Percentiles rank a stretch among this genome's conserved stretches.
phyloP scores from a whole-genome alignment of 2,888 invertebrate species.

The Folsomia manolachei region DNA sequence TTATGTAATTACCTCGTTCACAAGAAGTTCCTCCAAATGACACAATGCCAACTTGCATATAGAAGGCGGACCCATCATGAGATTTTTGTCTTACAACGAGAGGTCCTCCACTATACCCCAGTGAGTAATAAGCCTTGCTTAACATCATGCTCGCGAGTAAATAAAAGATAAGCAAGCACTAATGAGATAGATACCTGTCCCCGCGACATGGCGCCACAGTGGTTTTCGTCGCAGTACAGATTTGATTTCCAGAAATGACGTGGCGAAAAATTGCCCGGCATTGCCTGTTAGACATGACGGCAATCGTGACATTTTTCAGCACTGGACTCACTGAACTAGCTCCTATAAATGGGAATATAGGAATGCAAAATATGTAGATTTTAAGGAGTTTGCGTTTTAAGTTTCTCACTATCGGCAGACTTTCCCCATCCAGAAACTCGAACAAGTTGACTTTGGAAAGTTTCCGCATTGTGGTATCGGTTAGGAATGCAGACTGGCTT shows the following conservation, averaged over 20 bases:
- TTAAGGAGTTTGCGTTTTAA: neutral
- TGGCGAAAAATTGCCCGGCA: conserved; percentile 46
- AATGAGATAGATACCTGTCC: too few relatives aligned
- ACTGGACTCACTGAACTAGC: conserved; percentile 33
- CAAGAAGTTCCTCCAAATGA: conserved; percentile 50
- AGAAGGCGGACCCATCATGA: conserved; percentile 35
- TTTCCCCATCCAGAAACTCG: conserved; percentile 50
- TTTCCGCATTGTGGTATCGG: conserved; percentile 40
- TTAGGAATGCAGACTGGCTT: conserved; percentile 49
- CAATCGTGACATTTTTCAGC: conserved; percentile 46
- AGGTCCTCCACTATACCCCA: conserved; percentile 45
- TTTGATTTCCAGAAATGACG: conserved; percentile 48
- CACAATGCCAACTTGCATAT: conserved; percentile 49
- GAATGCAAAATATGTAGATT: neutral
- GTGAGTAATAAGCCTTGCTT: too few relatives aligned
- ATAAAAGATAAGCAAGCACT: too few relatives aligned
- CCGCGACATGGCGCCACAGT: conserved; percentile 48
- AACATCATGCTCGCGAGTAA: too few relatives aligned
- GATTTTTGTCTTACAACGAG: conserved; percentile 39
- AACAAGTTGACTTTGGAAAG: conserved; percentile 43
- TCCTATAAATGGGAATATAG: conserved; percentile 14
- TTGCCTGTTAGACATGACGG: conserved; percentile 43
- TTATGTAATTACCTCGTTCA: conserved; percentile 40
- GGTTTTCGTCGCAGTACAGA: conserved; percentile 47
- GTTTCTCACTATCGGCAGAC: conserved; percentile 45